Percentiles rank a stretch among this genome's conserved stretches.
These are phyloP conservation scores for Junonia oenone DNA, from an alignment of 2,888 invertebrate genomes.

Conservation along the genomic window DNA sequence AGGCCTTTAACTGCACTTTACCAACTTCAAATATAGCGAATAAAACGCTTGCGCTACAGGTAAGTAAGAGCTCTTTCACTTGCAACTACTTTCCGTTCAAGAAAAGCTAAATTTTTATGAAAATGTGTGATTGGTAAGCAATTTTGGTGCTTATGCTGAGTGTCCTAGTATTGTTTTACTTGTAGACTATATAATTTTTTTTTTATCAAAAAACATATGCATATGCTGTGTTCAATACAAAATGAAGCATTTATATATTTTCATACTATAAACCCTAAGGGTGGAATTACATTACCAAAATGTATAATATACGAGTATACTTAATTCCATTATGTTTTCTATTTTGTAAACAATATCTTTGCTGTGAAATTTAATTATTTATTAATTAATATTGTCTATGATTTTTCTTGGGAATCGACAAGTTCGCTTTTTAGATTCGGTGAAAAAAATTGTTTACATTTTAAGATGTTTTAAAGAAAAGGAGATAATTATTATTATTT, in stretches of 20 bases:
- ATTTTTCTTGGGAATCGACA: too few relatives aligned
- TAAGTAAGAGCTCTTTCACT: conserved; percentile 39
- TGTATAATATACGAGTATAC: conserved; percentile 6
- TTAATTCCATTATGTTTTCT: not conserved
- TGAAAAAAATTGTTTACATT: not conserved
- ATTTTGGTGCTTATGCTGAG: conserved; percentile 7
- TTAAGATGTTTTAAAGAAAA: not conserved
- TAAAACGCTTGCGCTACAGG: conserved; percentile 29
- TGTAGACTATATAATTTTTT: not conserved
- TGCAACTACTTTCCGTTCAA: conserved; percentile 45
- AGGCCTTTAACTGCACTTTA: conserved; percentile 45
- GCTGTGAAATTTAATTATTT: too few relatives aligned
- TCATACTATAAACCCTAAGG: conserved; percentile 3
- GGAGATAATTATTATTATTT: not conserved
- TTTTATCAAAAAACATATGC: conserved; percentile 2
- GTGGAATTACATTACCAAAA: conserved; percentile 9
- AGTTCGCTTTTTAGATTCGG: too few relatives aligned
- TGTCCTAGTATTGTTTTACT: too few relatives aligned
- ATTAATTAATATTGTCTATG: too few relatives aligned
- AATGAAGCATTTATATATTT: conserved; percentile 26
- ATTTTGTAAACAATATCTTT: not conserved
- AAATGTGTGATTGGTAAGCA: not conserved
- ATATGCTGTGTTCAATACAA: conserved; percentile 23
- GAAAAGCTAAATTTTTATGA: conserved; percentile 12
- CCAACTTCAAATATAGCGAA: conserved; percentile 23